Evolutionary conservation across 2,888 invertebrate species (phyloP).

Genomic region (Ectemnius cavifrons): DNA sequence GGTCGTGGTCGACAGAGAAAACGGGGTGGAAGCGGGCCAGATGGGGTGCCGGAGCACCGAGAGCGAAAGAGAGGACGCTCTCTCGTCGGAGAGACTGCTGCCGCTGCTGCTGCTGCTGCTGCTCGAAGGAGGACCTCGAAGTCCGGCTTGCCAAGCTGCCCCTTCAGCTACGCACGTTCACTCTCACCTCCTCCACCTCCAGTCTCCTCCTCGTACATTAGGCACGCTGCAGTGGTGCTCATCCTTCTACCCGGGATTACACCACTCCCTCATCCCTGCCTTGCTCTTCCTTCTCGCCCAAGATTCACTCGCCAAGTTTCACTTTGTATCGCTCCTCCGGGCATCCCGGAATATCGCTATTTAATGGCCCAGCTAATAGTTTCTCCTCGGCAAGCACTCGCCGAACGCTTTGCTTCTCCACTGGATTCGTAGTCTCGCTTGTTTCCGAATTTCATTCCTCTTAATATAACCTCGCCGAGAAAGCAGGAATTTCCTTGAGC

Average conservation of each 20-base stretch:
- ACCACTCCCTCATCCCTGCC: constrained; percentile 1
- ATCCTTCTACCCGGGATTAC: constrained; percentile 27
- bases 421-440: too few species aligned
- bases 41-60: constrained; percentile 34
- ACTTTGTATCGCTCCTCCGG: constrained; percentile 6
- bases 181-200: constrained; percentile 66
- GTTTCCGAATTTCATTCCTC: too few species aligned
- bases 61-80: constrained; percentile 25
- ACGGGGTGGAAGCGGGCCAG: constrained; percentile 52
- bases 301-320: neutral
- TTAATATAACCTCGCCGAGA: too few species aligned
- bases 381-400: too few species aligned
- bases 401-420: too few species aligned
- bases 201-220: constrained; percentile 61
- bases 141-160: constrained; percentile 74
- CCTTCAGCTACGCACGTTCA: constrained; percentile 67
- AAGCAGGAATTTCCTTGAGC: too few species aligned
- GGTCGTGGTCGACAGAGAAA: constrained; percentile 55
- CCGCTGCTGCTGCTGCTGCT: constrained; percentile 46
- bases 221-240: constrained; percentile 66
- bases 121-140: constrained; percentile 67
- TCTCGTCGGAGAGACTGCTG: constrained; percentile 29
- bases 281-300: neutral
- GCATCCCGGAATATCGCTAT: neutral
- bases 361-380: neutral